Conservation (phyloP, 2,888 invertebrate species). For the Chalcosyrphus nemorum region DNA sequence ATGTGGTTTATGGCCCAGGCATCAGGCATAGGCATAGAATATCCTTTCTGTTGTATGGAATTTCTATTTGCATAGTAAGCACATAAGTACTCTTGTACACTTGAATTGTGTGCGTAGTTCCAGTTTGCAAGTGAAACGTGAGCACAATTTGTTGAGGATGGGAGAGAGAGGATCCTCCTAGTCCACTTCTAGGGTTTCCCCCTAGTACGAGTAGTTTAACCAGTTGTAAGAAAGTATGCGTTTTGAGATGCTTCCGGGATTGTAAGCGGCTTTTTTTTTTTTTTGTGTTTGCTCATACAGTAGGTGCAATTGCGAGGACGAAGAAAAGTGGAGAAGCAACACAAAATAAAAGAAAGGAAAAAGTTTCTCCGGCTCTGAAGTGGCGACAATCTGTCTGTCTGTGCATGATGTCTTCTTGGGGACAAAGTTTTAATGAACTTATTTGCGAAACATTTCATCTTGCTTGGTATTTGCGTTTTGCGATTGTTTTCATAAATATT, state of each 20-base stretch:
- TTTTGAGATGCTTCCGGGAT: conserved; percentile 38
- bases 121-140: conserved; percentile 55
- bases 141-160: conserved; percentile 30
- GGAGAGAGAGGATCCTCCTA: conserved; percentile 10
- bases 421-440: conserved; percentile 69
- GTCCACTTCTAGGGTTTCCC: conserved; percentile 37
- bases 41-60: not conserved
- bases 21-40: conserved; percentile 8
- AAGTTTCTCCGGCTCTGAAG: conserved; percentile 31
- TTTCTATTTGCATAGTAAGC: conserved; percentile 52
- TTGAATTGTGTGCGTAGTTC: conserved; percentile 28
- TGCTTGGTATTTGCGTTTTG: conserved; percentile 31
- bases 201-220: too few relatives aligned
- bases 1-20: conserved; percentile 33
- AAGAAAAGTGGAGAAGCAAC: too few relatives aligned
- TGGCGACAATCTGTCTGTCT: conserved; percentile 36
- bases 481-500: conserved; percentile 33
- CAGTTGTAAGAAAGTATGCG: not conserved
- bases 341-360: conserved; percentile 14
- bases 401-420: conserved; percentile 37
- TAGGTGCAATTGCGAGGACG: too few relatives aligned
- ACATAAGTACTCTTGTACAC: conserved; percentile 25
- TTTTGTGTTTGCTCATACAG: too few relatives aligned
- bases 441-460: conserved; percentile 64
- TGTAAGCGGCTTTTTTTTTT: conserved; percentile 5